A percentile compares a stretch with the other conserved stretches of the same genome.
Evolutionary conservation across 2,797 vertebrate genomes (phyloP).

Genomic region (Enteromius paludinosus): DNA sequence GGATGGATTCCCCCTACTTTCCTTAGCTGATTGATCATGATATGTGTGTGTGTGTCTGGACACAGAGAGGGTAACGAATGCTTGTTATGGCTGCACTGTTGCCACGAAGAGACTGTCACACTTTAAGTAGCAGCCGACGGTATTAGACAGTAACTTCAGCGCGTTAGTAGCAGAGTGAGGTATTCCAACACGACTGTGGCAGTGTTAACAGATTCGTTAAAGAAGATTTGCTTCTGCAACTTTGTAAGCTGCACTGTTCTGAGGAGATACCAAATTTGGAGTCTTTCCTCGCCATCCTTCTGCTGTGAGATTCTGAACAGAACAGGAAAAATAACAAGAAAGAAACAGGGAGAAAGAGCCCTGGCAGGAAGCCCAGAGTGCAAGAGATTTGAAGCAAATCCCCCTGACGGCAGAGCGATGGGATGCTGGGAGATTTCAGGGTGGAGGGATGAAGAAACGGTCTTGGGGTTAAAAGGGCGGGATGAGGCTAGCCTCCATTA

Average conservation of each 20-base stretch:
- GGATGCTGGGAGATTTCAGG: slow-evolving; percentile 66
- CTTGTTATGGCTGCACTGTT: slow-evolving; percentile 38
- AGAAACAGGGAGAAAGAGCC: slow-evolving; percentile 64
- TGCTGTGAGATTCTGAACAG: slow-evolving; percentile 54
- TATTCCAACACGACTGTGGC: not conserved
- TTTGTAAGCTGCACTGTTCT: slow-evolving; percentile 19
- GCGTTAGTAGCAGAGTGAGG: slow-evolving; percentile 19
- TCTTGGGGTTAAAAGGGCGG: slow-evolving; percentile 36
- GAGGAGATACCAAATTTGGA: slow-evolving; percentile 37
- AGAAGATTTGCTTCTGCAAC: slow-evolving; percentile 35
- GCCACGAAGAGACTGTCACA: not conserved
- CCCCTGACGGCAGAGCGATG: slow-evolving; percentile 59
- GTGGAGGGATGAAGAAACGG: slow-evolving; percentile 61
- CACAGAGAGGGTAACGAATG: not conserved
- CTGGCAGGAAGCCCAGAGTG: slow-evolving; percentile 66
- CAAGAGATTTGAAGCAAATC: slow-evolving; percentile 68
- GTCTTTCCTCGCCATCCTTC: slow-evolving; percentile 29
- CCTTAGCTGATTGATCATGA: slow-evolving; percentile 15
- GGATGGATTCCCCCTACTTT: slow-evolving; percentile 15
- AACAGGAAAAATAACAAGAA: slow-evolving; percentile 58
- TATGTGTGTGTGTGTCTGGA: slow-evolving; percentile 4
- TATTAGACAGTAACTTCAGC: slow-evolving; percentile 24
- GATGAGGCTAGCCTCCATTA: slow-evolving; percentile 57
- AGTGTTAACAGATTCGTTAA: slow-evolving; percentile 47
- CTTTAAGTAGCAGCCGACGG: slow-evolving; percentile 6